Evolutionary conservation across 2,113 vertebrate species (phyloP), one percentile per base, ranked within the genome.

Genomic region (Engystomops pustulosus): DNA sequence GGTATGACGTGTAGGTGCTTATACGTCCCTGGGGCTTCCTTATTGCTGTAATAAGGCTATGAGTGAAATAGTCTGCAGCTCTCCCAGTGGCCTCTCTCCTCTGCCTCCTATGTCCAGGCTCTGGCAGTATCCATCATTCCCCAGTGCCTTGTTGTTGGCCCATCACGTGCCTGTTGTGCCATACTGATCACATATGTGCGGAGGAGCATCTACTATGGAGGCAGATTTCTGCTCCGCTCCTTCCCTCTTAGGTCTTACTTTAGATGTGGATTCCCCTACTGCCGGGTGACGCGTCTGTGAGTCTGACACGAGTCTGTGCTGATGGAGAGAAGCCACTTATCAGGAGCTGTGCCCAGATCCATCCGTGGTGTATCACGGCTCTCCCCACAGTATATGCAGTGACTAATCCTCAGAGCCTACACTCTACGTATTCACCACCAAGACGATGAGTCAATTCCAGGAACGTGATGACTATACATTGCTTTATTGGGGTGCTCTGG

Each of bases 391-490:
- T 71, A 25, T 51, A 32, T 36, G 72, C 20, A 1, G 38, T 71
- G 69, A 71, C 69, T 71, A 71, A 71, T 45, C 38, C n/a, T 11
- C 36, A 12, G 47, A 55, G 49, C 17, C 47, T 51, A 34, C 27
- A 38, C 20, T 70, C 8, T 38, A 14, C 14, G 18, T 14, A 6
- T 71, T 20, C 23, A 2, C 4, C 20, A 6, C 15, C 3, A 14
- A 14, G 36, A 25, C 4, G 53, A 55, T 55, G 53, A 55, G 53
- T 15, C 11, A 3, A 30, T 62, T 62, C 58, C 38, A 44, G 69
- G 20, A 45, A 44, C 20, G 69, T 71, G 69, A 71, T 12, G 41
- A 44, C 20, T 20, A 7, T 4, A 20, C 18, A 4, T 32, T 18
- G 44, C 25, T 36, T 74, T 3, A 30, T 72, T 23, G 32, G 15